Conservation (phyloP, 2,888 invertebrate genomes). For the Hydrotaea diabolus region DNA sequence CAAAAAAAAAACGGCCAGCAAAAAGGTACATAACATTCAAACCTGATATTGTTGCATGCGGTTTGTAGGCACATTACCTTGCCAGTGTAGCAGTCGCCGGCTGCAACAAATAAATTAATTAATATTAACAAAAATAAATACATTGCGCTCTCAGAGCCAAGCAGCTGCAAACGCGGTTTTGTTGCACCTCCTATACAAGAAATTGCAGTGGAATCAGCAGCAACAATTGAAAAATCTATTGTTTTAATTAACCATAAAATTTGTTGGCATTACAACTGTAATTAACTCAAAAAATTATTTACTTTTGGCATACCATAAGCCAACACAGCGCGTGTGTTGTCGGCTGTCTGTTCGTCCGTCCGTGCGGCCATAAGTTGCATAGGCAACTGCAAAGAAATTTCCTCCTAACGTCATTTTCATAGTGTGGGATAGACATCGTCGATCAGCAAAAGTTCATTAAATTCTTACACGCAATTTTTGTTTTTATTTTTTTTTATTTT, state of each 20-base stretch:
- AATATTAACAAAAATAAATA: slow-evolving; percentile 21
- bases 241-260: slow-evolving; percentile 35
- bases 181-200: background rate
- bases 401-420: slow-evolving; percentile 8
- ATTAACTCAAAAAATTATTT: slow-evolving; percentile 21
- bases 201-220: background rate
- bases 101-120: slow-evolving; percentile 29
- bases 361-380: background rate
- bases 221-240: slow-evolving; percentile 1
- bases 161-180: background rate
- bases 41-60: slow-evolving; percentile 43
- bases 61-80: slow-evolving; percentile 37
- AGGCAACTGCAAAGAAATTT: background rate
- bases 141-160: background rate
- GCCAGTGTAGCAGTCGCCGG: slow-evolving; percentile 4
- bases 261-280: background rate
- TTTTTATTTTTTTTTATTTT: slow-evolving; percentile 10
- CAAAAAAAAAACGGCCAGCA: background rate
- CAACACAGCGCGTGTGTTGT: background rate
- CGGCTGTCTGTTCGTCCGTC: too few species aligned
- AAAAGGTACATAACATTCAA: slow-evolving; percentile 1
- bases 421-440: background rate
- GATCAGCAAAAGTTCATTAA: slow-evolving; percentile 42
- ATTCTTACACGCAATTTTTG: slow-evolving; percentile 47
- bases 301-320: background rate